Evolutionary conservation across 2,888 invertebrate genomes (phyloP).

Genomic region (Rotaria magnacalcarata): DNA sequence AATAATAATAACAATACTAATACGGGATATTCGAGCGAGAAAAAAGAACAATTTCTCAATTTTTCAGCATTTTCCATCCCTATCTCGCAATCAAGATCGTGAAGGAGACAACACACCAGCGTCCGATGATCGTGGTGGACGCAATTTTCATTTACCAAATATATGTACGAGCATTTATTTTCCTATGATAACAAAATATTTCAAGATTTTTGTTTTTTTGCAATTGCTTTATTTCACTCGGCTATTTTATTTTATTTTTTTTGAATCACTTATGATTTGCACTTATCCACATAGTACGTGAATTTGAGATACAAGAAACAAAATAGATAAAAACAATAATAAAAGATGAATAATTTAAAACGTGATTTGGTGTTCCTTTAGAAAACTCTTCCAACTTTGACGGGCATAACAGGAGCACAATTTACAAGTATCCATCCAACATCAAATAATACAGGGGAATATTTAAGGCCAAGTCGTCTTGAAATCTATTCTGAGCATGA

Average conservation of each 20-base stretch:
- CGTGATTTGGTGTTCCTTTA: background rate
- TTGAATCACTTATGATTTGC: background rate
- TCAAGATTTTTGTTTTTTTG: background rate
- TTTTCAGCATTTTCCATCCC: conserved; percentile 14
- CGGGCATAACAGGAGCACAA: conserved; percentile 6
- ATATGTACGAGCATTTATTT: background rate
- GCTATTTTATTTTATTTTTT: background rate
- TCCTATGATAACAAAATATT: background rate
- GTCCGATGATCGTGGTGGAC: background rate
- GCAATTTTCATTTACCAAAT: conserved; percentile 23
- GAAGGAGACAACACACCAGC: conserved; percentile 10
- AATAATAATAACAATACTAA: background rate
- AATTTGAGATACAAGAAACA: background rate
- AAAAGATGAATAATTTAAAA: too few species aligned
- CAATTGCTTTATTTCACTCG: background rate
- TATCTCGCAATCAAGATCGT: background rate
- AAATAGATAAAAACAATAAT: too few species aligned
- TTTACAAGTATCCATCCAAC: background rate
- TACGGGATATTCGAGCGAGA: background rate
- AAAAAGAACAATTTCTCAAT: background rate
- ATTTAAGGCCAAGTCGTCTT: conserved; percentile 21
- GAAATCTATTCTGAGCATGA: conserved; percentile 5
- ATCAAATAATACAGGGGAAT: background rate
- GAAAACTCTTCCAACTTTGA: conserved; percentile 14
- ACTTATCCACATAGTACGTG: too few species aligned